Conservation (phyloP, 2,113 vertebrate species). For the Sander vitreus region DNA sequence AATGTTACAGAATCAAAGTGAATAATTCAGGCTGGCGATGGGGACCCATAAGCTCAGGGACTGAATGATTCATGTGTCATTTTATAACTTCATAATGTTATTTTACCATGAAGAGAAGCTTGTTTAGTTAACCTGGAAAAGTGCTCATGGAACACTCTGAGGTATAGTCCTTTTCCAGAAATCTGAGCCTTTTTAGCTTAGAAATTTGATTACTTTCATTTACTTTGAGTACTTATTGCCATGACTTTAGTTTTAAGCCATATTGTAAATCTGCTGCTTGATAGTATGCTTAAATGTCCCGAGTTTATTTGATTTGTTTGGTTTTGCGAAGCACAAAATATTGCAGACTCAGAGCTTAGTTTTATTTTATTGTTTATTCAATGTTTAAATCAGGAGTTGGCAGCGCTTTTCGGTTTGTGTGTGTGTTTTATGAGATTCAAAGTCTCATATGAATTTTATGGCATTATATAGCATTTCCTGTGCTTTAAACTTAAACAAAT, state of each 20-base stretch:
- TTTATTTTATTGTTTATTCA: slow-evolving; percentile 26
- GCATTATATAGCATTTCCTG: not conserved
- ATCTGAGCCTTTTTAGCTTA: not conserved
- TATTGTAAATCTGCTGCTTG: not conserved
- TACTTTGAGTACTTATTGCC: not conserved
- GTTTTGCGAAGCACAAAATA: slow-evolving; percentile 9
- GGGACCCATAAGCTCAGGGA: slow-evolving; percentile 62
- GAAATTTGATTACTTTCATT: slow-evolving; percentile 23
- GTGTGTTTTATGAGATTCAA: slow-evolving; percentile 15
- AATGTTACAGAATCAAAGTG: slow-evolving; percentile 82
- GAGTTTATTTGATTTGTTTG: slow-evolving; percentile 32
- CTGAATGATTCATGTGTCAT: slow-evolving; percentile 82
- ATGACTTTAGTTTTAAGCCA: slow-evolving; percentile 12
- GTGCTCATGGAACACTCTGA: slow-evolving; percentile 1
- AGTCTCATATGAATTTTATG: slow-evolving; percentile 20
- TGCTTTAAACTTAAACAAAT: slow-evolving; percentile 22
- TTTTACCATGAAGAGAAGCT: slow-evolving; percentile 49
- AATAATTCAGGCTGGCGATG: slow-evolving; percentile 78
- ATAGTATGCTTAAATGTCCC: slow-evolving; percentile 7
- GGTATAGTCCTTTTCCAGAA: not conserved
- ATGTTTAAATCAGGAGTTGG: slow-evolving; percentile 4
- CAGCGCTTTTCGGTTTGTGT: not conserved
- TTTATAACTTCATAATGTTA: slow-evolving; percentile 75
- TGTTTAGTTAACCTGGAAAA: slow-evolving; percentile 55
- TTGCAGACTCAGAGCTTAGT: slow-evolving; percentile 4